Evolutionary conservation across 1,140 invertebrate genomes (phyloP), one percentile per base, ranked within the genome.

Genomic region (Diorhabda sublineata): DNA sequence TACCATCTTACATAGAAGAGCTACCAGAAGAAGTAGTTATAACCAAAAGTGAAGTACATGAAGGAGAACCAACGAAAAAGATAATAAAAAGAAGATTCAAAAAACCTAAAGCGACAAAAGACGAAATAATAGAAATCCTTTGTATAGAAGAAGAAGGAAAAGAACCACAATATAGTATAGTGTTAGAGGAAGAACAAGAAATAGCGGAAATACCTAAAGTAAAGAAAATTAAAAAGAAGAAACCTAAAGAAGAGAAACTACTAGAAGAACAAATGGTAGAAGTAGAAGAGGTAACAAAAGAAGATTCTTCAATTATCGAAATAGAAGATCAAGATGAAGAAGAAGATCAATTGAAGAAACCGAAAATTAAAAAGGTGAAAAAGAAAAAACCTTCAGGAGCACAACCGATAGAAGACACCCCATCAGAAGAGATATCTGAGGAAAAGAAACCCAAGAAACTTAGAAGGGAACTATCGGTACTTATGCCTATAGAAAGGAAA

Each of bases 401-500:
- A 71, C 11, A n/a, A 83, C 81, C 75, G 81, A 81, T 69, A 74
- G 71, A 81, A 52, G 76, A 78, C 76, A 59, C 63, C 5, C 68
- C 75, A 4, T 78, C 76, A 45, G 71, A 76, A 52, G 58, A 73
- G 73, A 58, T 64, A 74, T 79, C 75, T 77, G 77, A 70, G 75
- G 79, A 81, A 77, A 76, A 80, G 73, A 67, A 78, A 69, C 71
- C 75, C 5, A 75, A 72, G 67, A 64, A 73, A 47, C 67, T 69
- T 61, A 76, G 72, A 75, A 74, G 71, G 42, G 73, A 74, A 67
- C 7, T 74, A 58, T 76, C 76, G 3, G 64, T 76, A 9, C 80
- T 88, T 74, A 78, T 91, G 61, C 87, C 86, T 73, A 89, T 89
- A 76, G 83, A 85, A 66, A 85, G 88, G n/a, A 86, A 80, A 69